phyloP scores from a whole-genome alignment of 2,797 vertebrate species.

The Tokudaia muenninki region DNA sequence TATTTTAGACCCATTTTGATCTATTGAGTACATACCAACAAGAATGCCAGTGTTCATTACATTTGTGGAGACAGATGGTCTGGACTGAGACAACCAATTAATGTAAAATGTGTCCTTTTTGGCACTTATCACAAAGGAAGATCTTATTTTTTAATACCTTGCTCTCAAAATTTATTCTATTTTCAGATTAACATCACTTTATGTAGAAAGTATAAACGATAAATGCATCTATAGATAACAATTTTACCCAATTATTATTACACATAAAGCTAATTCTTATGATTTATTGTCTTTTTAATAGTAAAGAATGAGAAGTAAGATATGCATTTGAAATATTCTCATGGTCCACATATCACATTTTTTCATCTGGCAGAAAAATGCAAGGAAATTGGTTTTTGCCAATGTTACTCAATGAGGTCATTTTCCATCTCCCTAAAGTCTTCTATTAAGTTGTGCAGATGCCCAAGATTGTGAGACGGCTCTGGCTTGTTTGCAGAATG shows the following conservation, averaged over 20 bases:
- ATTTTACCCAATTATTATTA: conserved; percentile 64
- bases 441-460: conserved; percentile 25
- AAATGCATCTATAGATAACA: conserved; percentile 29
- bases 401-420: conserved; percentile 26
- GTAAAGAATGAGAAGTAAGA: conserved; percentile 39
- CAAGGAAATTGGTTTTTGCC: conserved; percentile 65
- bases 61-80: conserved; percentile 88
- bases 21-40: conserved; percentile 85
- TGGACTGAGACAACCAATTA: conserved; percentile 89
- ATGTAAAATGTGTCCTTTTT: conserved; percentile 88
- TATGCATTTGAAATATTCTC: conserved; percentile 59
- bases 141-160: conserved; percentile 81
- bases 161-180: conserved; percentile 86
- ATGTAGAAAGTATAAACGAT: conserved; percentile 64
- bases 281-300: conserved; percentile 8
- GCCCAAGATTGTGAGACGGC: background rate
- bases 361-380: conserved; percentile 30
- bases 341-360: conserved; percentile 56
- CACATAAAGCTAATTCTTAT: conserved; percentile 28
- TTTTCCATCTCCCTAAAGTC: conserved; percentile 49
- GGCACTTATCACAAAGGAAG: conserved; percentile 86
- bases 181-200: conserved; percentile 76
- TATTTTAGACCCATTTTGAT: conserved; percentile 86
- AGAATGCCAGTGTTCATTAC: conserved; percentile 88
- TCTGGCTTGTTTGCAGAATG: conserved; percentile 44